phyloP scores from a whole-genome alignment of 2,888 invertebrate genomes.

The Microctonus aethiopoides region DNA sequence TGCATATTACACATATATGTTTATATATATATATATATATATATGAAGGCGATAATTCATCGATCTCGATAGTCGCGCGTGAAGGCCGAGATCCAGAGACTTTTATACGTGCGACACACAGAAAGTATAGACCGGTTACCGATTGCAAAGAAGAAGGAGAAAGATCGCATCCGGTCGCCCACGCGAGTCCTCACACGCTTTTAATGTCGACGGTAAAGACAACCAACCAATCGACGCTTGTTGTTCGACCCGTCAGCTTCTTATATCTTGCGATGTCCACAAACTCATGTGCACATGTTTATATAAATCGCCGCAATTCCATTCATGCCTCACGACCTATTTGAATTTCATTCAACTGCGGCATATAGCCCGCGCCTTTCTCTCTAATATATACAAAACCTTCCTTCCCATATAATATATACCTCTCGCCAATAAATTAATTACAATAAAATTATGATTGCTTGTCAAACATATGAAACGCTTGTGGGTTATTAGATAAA shows the following conservation, averaged over 20 bases:
- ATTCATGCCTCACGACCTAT: slow-evolving; percentile 59
- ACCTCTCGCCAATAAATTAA: not conserved
- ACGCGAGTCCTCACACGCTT: slow-evolving; percentile 42
- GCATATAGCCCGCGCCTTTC: not conserved
- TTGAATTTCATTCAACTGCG: slow-evolving; percentile 58
- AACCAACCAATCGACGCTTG: not conserved
- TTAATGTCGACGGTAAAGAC: slow-evolving; percentile 3
- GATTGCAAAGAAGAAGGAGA: slow-evolving; percentile 28
- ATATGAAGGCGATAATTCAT: slow-evolving; percentile 28
- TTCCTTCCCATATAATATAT: not conserved
- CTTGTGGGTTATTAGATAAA: not conserved
- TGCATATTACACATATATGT: too few relatives aligned
- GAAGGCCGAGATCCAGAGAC: slow-evolving; percentile 27
- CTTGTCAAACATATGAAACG: not conserved
- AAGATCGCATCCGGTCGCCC: slow-evolving; percentile 60
- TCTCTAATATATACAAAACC: not conserved
- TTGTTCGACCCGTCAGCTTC: not conserved
- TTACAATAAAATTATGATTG: not conserved
- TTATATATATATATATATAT: too few relatives aligned
- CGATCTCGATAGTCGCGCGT: slow-evolving; percentile 24
- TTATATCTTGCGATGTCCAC: not conserved
- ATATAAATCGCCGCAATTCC: slow-evolving; percentile 44
- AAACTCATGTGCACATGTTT: slow-evolving; percentile 3
- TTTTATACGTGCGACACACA: not conserved
- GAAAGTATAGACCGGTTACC: slow-evolving; percentile 26